Percentiles rank a stretch among this genome's conserved stretches.
These are phyloP conservation scores for Buathra laborator DNA, from an alignment of 2,888 invertebrate species.

Conservation along the genomic window DNA sequence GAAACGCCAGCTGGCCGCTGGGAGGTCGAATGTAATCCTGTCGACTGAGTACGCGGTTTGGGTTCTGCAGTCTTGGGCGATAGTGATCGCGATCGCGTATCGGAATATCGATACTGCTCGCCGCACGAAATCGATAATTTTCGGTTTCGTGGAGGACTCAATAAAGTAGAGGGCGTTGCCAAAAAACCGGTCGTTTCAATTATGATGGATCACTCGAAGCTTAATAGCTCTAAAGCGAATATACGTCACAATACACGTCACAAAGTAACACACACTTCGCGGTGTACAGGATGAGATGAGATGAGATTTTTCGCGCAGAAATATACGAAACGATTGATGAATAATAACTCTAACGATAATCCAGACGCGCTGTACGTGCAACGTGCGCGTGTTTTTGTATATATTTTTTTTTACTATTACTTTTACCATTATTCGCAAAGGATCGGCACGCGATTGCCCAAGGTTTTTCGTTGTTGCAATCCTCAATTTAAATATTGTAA, in stretches of 20 bases:
- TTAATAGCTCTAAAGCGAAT: constrained; percentile 7
- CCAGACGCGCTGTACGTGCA: neutral
- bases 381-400: neutral
- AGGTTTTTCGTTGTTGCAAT: constrained; percentile 54
- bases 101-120: constrained; percentile 71
- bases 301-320: neutral
- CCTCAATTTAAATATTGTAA: constrained; percentile 60
- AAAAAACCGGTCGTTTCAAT: constrained; percentile 72
- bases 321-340: neutral
- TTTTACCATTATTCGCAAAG: constrained; percentile 46
- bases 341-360: constrained; percentile 35
- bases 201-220: constrained; percentile 38
- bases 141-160: constrained; percentile 75
- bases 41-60: constrained; percentile 68
- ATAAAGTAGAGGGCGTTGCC: constrained; percentile 73
- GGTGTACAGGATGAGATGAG: neutral
- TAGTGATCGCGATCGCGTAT: constrained; percentile 75
- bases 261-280: neutral
- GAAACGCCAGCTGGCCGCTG: constrained; percentile 45
- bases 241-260: constrained; percentile 1
- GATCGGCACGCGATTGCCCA: constrained; percentile 44
- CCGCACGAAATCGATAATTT: constrained; percentile 80
- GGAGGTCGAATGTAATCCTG: constrained; percentile 55
- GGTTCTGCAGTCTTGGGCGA: constrained; percentile 66
- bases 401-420: constrained; percentile 23